A percentile compares a stretch with the other conserved stretches of the same genome.
These are phyloP conservation scores for Trachythela sp. DNA, from an alignment of 64 coral and sea anemone genomes.

Conservation along the genomic window DNA sequence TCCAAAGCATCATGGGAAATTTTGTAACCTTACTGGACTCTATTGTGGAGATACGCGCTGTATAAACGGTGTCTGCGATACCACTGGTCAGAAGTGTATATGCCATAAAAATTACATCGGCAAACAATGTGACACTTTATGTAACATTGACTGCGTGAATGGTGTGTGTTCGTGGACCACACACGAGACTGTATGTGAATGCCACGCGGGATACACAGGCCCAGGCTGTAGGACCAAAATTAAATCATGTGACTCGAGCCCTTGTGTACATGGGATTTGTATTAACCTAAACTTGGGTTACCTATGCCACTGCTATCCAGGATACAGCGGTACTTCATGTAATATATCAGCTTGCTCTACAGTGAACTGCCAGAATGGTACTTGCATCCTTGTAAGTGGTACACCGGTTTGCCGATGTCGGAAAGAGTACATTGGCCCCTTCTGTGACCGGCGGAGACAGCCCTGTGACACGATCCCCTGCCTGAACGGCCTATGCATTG, in stretches of 20 bases:
- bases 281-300: neutral
- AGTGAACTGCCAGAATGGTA: conserved; percentile 22
- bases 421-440: conserved; percentile 34
- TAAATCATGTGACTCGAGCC: conserved; percentile 36
- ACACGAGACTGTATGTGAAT: neutral
- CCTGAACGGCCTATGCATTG: conserved; percentile 45
- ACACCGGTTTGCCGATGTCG: conserved; percentile 47
- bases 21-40: neutral
- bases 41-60: neutral
- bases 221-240: conserved; percentile 35
- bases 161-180: neutral
- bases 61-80: conserved; percentile 1
- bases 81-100: conserved; percentile 31
- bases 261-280: conserved; percentile 64
- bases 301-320: conserved; percentile 46
- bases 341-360: conserved; percentile 23
- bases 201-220: conserved; percentile 18
- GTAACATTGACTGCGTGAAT: neutral
- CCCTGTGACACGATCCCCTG: conserved; percentile 50
- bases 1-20: neutral
- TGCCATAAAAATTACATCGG: conserved; percentile 45
- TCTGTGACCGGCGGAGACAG: conserved; percentile 42
- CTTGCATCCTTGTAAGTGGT: neutral
- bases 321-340: conserved; percentile 43
- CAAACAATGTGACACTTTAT: neutral